These are phyloP conservation scores for Pocillopora verrucosa DNA, from an alignment of 64 coral and sea anemone genomes.

Conservation along the genomic window DNA sequence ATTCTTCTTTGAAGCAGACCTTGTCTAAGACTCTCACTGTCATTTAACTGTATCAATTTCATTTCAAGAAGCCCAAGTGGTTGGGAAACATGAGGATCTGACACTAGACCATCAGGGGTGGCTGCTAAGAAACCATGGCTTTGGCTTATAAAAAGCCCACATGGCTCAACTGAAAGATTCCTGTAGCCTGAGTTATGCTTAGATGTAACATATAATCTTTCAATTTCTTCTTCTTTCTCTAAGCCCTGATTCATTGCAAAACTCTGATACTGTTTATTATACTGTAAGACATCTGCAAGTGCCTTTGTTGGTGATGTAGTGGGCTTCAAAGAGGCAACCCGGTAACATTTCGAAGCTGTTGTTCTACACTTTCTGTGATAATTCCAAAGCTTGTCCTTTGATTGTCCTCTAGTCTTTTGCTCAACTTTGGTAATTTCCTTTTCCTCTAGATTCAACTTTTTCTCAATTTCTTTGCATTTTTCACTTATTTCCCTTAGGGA, in stretches of 20 bases:
- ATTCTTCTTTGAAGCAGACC: constrained; percentile 2
- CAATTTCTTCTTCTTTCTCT: constrained; percentile 49
- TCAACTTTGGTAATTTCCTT: constrained; percentile 47
- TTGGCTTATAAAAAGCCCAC: constrained; percentile 51
- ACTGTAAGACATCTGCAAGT: constrained; percentile 46
- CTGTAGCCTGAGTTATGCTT: constrained; percentile 4
- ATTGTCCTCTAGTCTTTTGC: constrained; percentile 43
- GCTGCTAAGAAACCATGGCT: constrained; percentile 53
- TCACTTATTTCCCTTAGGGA: no score
- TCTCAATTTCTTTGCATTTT: no score
- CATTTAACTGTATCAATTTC: no score
- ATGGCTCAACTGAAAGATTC: constrained; percentile 32
- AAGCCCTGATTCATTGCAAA: constrained; percentile 46
- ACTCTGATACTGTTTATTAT: constrained; percentile 1
- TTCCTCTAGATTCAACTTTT: no score
- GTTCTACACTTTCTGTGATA: constrained; percentile 37
- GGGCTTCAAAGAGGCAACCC: constrained; percentile 35
- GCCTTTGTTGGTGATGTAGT: constrained; percentile 50
- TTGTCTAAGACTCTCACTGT: not conserved
- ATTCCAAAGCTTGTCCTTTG: constrained; percentile 23
- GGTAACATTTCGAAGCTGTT: constrained; percentile 54
- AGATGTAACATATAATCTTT: constrained; percentile 18
- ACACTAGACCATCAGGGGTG: constrained; percentile 45
- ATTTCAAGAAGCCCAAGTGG: no score
- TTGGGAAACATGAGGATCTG: no score